A percentile compares a stretch with the other conserved stretches of the same genome.
Conservation (phyloP, 2,113 vertebrate species). For the Morone chrysops region DNA sequence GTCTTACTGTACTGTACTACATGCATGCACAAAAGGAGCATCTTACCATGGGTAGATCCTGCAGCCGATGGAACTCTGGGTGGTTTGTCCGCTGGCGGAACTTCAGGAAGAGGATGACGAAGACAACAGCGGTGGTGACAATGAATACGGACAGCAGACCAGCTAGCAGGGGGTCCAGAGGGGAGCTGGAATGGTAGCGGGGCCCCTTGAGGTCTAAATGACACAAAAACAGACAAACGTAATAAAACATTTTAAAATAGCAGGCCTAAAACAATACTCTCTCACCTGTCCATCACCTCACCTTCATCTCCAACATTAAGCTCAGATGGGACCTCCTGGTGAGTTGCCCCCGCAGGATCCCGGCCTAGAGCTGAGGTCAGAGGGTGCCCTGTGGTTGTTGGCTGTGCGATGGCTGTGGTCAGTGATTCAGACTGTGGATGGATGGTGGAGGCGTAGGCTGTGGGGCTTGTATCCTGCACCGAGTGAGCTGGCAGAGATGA, state of each 20-base stretch:
- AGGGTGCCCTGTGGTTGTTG: constrained; percentile 4
- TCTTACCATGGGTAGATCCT: constrained; percentile 87
- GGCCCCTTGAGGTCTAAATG: constrained; percentile 57
- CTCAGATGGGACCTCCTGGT: constrained; percentile 72
- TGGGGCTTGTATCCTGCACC: constrained; percentile 49
- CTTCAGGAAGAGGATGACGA: constrained; percentile 87
- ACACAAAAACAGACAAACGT: constrained; percentile 17
- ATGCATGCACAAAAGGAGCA: not conserved
- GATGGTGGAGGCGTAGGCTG: constrained; percentile 57
- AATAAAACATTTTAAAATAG: not conserved
- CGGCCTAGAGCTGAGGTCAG: constrained; percentile 24
- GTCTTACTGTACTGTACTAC: not conserved
- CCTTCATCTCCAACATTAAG: constrained; percentile 84
- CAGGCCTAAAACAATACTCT: not conserved
- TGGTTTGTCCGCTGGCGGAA: constrained; percentile 86
- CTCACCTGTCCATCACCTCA: constrained; percentile 29
- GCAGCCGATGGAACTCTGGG: constrained; percentile 90
- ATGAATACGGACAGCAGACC: constrained; percentile 88
- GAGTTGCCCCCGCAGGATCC: constrained; percentile 58
- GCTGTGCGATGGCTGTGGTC: constrained; percentile 3
- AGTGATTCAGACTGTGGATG: constrained; percentile 52
- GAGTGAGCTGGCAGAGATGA: constrained; percentile 53
- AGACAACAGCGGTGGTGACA: constrained; percentile 86
- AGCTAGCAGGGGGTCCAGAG: constrained; percentile 88
- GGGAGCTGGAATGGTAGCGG: constrained; percentile 55